A percentile compares a stretch with the other conserved stretches of the same genome.
These are phyloP conservation scores for Promerops cafer DNA, from an alignment of 2,113 vertebrate species.

Conservation along the genomic window DNA sequence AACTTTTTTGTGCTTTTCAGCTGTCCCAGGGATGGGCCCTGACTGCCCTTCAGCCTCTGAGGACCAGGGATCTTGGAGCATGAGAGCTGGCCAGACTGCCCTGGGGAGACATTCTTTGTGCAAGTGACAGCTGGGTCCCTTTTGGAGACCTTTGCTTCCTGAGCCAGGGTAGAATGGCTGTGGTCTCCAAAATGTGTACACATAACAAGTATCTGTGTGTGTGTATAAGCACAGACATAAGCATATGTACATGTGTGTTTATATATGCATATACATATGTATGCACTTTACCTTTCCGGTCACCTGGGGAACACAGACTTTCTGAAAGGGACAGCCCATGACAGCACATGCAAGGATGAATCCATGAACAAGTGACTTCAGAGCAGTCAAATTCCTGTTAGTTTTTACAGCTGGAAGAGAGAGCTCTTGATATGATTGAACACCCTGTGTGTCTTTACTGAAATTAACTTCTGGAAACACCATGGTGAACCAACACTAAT, in stretches of 20 bases:
- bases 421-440: background rate
- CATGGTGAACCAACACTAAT: background rate
- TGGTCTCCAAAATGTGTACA: background rate
- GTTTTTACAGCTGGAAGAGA: conserved; percentile 15
- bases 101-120: background rate
- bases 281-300: background rate
- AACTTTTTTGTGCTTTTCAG: background rate
- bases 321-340: background rate
- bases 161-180: background rate
- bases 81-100: background rate
- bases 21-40: background rate
- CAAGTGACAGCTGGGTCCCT: background rate
- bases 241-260: accelerated
- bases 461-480: conserved; percentile 25
- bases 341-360: background rate
- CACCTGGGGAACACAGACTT: background rate
- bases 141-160: background rate
- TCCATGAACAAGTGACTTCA: background rate
- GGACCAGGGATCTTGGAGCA: background rate
- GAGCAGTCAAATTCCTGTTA: background rate
- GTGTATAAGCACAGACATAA: background rate
- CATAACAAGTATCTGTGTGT: background rate
- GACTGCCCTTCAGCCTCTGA: background rate
- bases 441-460: background rate
- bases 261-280: background rate